These are phyloP conservation scores for Sorex maritimensis DNA, from an alignment of 2,797 vertebrate species.

Conservation along the genomic window DNA sequence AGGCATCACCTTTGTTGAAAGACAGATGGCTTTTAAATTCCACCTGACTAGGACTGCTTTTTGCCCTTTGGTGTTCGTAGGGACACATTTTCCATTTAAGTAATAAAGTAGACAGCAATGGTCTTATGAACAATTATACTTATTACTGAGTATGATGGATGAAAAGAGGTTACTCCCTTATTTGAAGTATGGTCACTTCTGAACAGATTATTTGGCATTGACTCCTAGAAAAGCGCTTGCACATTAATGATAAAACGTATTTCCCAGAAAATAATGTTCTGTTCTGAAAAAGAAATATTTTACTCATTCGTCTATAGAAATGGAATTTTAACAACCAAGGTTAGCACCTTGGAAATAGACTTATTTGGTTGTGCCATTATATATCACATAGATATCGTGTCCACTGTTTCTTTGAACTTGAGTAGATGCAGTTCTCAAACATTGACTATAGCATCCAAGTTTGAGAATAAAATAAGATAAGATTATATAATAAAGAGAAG, in stretches of 20 bases:
- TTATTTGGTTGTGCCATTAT: not conserved
- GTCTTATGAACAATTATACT: not conserved
- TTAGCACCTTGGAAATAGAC: not conserved
- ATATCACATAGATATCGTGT: not conserved
- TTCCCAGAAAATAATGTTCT: conserved; percentile 62
- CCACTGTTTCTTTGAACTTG: not conserved
- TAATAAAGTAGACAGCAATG: not conserved
- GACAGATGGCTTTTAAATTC: conserved; percentile 14
- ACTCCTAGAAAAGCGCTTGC: conserved; percentile 5
- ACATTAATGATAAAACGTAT: conserved; percentile 36
- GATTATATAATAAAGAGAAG: not conserved
- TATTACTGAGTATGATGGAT: not conserved
- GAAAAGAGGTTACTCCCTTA: conserved; percentile 46
- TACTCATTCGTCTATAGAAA: not conserved
- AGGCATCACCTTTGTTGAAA: not conserved
- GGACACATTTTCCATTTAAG: not conserved
- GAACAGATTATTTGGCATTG: conserved; percentile 43
- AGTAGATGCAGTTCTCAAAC: not conserved
- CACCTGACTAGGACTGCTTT: not conserved
- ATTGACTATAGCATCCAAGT: not conserved
- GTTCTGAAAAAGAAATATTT: conserved; percentile 58
- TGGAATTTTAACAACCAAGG: conserved; percentile 2
- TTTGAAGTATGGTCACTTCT: conserved; percentile 1
- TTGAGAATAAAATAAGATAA: not conserved
- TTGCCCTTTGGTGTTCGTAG: conserved; percentile 1